A percentile compares a stretch with the other conserved stretches of the same genome.
These are phyloP conservation scores for Matsumyia berberina DNA, from an alignment of 2,888 invertebrate species.

Conservation along the genomic window DNA sequence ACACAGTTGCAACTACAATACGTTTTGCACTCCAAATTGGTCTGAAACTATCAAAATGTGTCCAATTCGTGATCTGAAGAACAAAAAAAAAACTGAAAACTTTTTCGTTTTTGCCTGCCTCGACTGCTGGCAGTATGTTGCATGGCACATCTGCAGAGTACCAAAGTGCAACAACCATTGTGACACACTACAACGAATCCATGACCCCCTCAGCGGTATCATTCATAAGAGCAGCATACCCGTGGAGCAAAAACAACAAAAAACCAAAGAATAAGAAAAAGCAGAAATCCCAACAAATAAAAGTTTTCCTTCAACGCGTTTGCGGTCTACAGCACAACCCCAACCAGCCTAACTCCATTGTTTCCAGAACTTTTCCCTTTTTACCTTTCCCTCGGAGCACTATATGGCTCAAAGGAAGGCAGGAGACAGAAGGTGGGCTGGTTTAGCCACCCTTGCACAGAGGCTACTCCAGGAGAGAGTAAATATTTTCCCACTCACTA, in stretches of 20 bases:
- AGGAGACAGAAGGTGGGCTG: background rate
- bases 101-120: constrained; percentile 32
- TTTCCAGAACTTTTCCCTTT: constrained; percentile 59
- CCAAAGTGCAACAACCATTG: constrained; percentile 74
- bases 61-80: constrained; percentile 70
- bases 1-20: constrained; percentile 18
- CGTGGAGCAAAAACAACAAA: constrained; percentile 25
- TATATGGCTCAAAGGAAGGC: constrained; percentile 20
- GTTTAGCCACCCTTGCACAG: constrained; percentile 19
- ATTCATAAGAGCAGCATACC: constrained; percentile 47
- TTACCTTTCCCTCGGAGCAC: constrained; percentile 55
- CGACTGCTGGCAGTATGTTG: constrained; percentile 48
- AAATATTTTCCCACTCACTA: constrained; percentile 58
- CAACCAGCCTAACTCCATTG: constrained; percentile 73
- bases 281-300: constrained; percentile 31
- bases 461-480: constrained; percentile 58
- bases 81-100: constrained; percentile 35
- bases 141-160: constrained; percentile 67
- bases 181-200: constrained; percentile 57
- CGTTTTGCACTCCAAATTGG: constrained; percentile 66
- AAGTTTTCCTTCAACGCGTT: constrained; percentile 71
- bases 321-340: constrained; percentile 64
- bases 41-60: constrained; percentile 74
- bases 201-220: constrained; percentile 53
- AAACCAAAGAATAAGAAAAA: too few species aligned